Conservation (phyloP, 2,797 vertebrate genomes). For the Leuciscus waleckii region DNA sequence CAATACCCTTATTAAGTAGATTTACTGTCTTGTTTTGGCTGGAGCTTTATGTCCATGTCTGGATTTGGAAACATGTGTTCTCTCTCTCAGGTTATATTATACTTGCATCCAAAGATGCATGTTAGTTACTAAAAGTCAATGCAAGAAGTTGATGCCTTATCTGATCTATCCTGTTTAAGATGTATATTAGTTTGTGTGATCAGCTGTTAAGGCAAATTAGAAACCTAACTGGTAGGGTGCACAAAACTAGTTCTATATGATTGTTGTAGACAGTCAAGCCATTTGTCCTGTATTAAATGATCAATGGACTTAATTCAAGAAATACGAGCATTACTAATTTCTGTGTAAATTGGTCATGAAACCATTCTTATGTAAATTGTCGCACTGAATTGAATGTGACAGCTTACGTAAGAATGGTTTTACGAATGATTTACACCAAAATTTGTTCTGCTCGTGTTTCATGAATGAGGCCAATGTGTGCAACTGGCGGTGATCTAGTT, state of each 20-base stretch:
- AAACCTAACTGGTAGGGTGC: conserved; percentile 19
- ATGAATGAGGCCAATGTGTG: conserved; percentile 24
- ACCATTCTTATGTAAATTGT: conserved; percentile 32
- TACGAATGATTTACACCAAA: conserved; percentile 13
- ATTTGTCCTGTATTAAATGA: conserved; percentile 38
- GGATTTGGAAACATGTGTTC: conserved; percentile 43
- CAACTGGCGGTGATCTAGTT: conserved; percentile 16
- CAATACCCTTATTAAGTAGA: conserved; percentile 52
- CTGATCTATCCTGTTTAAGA: conserved; percentile 41
- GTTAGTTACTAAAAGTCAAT: conserved; percentile 33
- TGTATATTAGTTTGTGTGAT: conserved; percentile 42
- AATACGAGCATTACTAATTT: conserved; percentile 11
- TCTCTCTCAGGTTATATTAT: conserved; percentile 49
- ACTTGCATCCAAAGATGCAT: conserved; percentile 21
- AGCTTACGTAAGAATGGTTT: conserved; percentile 34
- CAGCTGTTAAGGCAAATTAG: conserved; percentile 46
- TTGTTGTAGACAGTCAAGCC: conserved; percentile 15
- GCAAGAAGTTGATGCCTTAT: conserved; percentile 52
- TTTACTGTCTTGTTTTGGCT: conserved; percentile 63
- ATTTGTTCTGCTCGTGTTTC: conserved; percentile 18
- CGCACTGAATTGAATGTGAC: conserved; percentile 28
- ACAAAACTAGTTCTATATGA: background rate
- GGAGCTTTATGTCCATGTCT: conserved; percentile 16
- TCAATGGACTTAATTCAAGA: conserved; percentile 23
- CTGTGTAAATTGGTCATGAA: conserved; percentile 2